Evolutionary conservation across 1,140 invertebrate genomes (phyloP).

Genomic region (Microvelia longipes): DNA sequence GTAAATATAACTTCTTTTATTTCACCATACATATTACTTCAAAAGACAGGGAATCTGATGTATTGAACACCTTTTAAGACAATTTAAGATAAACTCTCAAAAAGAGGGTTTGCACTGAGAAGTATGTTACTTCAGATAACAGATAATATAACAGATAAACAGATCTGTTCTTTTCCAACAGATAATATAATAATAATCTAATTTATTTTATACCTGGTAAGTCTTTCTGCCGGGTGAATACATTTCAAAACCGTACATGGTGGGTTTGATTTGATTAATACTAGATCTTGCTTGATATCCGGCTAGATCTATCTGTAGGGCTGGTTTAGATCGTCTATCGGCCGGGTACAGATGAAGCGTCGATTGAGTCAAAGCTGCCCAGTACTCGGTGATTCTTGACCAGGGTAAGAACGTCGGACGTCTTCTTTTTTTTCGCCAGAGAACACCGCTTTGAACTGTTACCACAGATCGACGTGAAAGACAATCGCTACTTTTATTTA

Average conservation of each 20-base stretch:
- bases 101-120: no score
- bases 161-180: no score
- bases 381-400: neutral
- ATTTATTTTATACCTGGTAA: neutral
- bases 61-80: no score
- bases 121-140: no score
- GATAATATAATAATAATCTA: neutral
- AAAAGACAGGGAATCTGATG: no score
- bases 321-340: neutral
- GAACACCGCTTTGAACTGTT: no score
- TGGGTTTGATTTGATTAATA: neutral
- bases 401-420: neutral
- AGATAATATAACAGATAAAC: no score
- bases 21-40: no score
- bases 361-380: neutral
- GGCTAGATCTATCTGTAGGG: neutral
- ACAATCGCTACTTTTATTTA: no score
- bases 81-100: no score
- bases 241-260: neutral
- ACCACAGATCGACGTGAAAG: no score
- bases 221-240: neutral
- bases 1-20: no score
- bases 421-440: neutral
- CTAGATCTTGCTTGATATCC: neutral
- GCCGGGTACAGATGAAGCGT: neutral